Percentiles rank a stretch among this genome's conserved stretches.
phyloP scores from a whole-genome alignment of 1,140 invertebrate species.

The Drosophila funebris region DNA sequence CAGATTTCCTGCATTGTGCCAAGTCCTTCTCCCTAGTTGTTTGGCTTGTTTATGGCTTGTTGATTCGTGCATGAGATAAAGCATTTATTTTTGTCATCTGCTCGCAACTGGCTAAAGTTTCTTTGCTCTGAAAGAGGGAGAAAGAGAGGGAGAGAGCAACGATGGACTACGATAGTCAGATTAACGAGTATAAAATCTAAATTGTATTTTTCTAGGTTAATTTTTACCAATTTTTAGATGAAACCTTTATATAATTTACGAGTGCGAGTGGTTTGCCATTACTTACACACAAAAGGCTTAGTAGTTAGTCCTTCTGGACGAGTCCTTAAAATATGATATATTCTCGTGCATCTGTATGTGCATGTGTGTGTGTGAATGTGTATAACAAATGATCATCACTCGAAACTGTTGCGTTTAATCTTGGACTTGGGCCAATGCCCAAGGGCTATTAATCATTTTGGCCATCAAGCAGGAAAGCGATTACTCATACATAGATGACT shows the following conservation, averaged over 20 bases:
- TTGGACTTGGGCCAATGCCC: conserved; percentile 74
- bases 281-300: conserved; percentile 18
- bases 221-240: not conserved
- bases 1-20: conserved; percentile 42
- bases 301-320: not conserved
- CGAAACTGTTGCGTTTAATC: conserved; percentile 79
- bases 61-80: conserved; percentile 66
- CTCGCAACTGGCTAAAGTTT: conserved; percentile 42
- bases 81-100: conserved; percentile 53
- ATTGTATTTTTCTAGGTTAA: not conserved
- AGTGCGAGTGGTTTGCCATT: not conserved
- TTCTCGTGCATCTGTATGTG: not conserved
- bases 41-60: conserved; percentile 70
- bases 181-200: conserved; percentile 7
- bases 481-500: conserved; percentile 77
- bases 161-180: not conserved
- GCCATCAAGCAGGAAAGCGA: conserved; percentile 80
- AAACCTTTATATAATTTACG: not conserved
- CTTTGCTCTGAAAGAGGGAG: no score
- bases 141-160: not conserved
- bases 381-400: conserved; percentile 78
- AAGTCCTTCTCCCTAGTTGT: conserved; percentile 36
- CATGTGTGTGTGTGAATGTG: conserved; percentile 28
- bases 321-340: conserved; percentile 16
- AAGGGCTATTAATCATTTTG: conserved; percentile 74